Conservation (phyloP, 2,888 invertebrate genomes). For the Macroteleia sp. region DNA sequence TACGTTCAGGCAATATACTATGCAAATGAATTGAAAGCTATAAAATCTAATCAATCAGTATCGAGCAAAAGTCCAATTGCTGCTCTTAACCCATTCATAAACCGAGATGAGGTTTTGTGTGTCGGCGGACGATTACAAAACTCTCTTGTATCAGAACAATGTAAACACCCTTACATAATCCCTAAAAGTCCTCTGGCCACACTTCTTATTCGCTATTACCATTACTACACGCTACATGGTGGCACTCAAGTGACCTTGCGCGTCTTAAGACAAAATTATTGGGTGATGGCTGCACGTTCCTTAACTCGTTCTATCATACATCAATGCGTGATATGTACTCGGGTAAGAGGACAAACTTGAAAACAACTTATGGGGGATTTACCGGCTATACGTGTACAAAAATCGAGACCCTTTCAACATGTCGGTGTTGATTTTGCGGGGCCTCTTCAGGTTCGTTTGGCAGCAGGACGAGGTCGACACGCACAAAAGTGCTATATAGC, state of each 20-base stretch:
- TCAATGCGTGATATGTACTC: not conserved
- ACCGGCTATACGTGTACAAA: not conserved
- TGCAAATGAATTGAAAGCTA: no score
- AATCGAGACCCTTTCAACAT: not conserved
- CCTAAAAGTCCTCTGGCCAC: not conserved
- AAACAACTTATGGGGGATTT: not conserved
- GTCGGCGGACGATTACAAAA: no score
- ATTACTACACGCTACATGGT: not conserved
- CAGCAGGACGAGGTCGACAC: not conserved
- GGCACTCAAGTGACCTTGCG: slow-evolving; percentile 3
- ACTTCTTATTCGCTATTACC: not conserved
- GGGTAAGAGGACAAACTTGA: not conserved
- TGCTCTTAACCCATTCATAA: no score
- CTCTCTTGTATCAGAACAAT: no score
- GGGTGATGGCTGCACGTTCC: not conserved
- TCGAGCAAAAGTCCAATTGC: no score
- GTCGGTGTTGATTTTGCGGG: not conserved
- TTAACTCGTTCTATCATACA: not conserved
- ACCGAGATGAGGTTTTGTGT: no score
- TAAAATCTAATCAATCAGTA: no score
- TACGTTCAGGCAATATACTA: no score
- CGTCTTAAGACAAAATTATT: not conserved
- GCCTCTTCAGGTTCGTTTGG: not conserved
- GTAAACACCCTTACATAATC: not conserved
- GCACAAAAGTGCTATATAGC: no score